A percentile compares a stretch with the other conserved stretches of the same genome.
Evolutionary conservation across 2,797 vertebrate species (phyloP).

Genomic region (Coregonus suidteri): DNA sequence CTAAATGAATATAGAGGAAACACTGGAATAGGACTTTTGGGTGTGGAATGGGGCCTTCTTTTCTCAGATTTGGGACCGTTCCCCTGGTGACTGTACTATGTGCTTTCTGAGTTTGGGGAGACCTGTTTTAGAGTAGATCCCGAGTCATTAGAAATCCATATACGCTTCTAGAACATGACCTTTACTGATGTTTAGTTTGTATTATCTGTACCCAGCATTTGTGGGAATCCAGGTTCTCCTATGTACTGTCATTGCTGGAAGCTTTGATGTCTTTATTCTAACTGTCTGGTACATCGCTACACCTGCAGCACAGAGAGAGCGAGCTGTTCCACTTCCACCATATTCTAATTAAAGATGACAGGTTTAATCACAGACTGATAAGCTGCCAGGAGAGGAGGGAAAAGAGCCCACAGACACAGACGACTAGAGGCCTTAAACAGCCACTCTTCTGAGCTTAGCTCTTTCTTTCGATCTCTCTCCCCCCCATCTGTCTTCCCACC

Average conservation of each 20-base stretch:
- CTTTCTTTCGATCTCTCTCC: neutral
- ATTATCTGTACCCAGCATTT: neutral
- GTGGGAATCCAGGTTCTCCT: slow-evolving; percentile 1
- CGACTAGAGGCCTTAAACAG: slow-evolving; percentile 24
- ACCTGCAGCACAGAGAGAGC: slow-evolving; percentile 32
- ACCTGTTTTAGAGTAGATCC: neutral
- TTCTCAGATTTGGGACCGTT: neutral
- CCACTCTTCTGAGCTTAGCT: slow-evolving; percentile 12
- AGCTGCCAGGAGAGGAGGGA: slow-evolving; percentile 42
- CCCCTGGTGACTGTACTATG: neutral
- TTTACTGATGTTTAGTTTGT: slow-evolving; percentile 35
- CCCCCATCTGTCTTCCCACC: neutral
- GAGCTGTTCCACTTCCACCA: slow-evolving; percentile 39
- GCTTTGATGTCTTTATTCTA: slow-evolving; percentile 41
- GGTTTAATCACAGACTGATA: slow-evolving; percentile 64
- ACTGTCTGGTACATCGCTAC: slow-evolving; percentile 40
- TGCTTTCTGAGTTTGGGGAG: too few relatives aligned
- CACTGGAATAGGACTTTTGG: too few relatives aligned
- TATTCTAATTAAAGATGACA: slow-evolving; percentile 71
- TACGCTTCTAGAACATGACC: neutral
- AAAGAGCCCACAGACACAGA: slow-evolving; percentile 24
- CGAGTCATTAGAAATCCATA: neutral
- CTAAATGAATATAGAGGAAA: too few relatives aligned
- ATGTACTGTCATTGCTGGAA: neutral
- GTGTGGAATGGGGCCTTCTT: neutral